These are phyloP conservation scores for Basileuterus tristriatus DNA, from an alignment of 2,797 vertebrate genomes.

Conservation along the genomic window DNA sequence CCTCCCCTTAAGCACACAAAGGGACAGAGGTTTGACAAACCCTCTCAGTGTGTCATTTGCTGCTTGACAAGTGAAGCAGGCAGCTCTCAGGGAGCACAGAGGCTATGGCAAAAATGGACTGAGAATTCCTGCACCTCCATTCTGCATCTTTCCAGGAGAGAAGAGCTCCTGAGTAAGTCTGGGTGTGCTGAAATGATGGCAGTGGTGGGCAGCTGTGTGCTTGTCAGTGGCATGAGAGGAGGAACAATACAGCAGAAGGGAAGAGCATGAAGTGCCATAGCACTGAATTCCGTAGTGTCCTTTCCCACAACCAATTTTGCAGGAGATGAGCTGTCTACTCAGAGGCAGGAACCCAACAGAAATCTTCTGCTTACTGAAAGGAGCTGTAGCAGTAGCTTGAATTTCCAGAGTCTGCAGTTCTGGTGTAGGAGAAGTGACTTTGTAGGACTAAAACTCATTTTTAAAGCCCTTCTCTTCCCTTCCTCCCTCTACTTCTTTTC, in stretches of 20 bases:
- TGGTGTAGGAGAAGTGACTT: not conserved
- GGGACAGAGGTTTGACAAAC: slow-evolving; percentile 37
- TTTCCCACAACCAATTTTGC: not conserved
- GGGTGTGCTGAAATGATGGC: rapidly evolving
- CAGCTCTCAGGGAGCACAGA: not conserved
- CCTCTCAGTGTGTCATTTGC: not conserved
- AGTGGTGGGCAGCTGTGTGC: not conserved
- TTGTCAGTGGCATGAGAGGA: not conserved
- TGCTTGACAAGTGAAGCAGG: not conserved
- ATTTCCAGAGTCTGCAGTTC: not conserved
- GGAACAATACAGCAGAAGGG: not conserved
- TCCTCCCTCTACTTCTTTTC: not conserved
- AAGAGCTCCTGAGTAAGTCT: slow-evolving; percentile 22
- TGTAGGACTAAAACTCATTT: not conserved
- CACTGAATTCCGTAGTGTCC: not conserved
- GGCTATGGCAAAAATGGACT: not conserved
- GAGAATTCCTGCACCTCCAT: not conserved
- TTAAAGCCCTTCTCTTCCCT: not conserved
- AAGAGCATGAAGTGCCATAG: not conserved
- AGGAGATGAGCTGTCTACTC: not conserved
- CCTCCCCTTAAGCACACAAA: slow-evolving; percentile 57
- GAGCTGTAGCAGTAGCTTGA: not conserved
- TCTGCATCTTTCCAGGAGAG: not conserved
- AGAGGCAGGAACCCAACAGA: not conserved
- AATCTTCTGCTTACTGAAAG: not conserved